These are phyloP conservation scores for Pardosa pseudoannulata DNA, from an alignment of 2,888 invertebrate genomes.

Conservation along the genomic window DNA sequence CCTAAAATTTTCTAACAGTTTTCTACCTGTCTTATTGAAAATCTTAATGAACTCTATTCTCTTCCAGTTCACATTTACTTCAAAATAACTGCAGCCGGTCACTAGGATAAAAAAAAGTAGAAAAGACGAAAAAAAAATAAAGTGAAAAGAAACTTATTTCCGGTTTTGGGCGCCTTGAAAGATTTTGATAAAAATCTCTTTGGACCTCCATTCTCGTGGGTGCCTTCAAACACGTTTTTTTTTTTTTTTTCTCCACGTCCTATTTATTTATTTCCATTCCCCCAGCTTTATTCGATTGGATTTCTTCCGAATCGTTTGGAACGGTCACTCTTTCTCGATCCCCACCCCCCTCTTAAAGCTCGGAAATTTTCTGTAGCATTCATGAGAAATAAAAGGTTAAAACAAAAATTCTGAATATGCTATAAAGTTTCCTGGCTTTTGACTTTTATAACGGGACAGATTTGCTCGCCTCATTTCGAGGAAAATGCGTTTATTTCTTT, in stretches of 20 bases:
- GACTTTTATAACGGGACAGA: conserved; percentile 63
- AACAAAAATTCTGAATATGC: conserved; percentile 31
- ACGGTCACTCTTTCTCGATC: neutral
- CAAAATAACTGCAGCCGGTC: neutral
- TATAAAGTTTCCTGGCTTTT: conserved; percentile 57
- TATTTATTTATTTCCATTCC: conserved; percentile 1
- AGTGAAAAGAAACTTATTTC: neutral
- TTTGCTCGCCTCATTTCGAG: conserved; percentile 45
- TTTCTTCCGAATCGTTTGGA: neutral
- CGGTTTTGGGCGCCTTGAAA: conserved; percentile 5
- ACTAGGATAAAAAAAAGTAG: neutral
- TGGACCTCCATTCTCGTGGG: conserved; percentile 23
- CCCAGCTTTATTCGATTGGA: conserved; percentile 26
- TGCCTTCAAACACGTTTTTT: conserved; percentile 22
- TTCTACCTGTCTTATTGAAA: too few relatives aligned
- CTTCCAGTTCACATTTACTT: neutral
- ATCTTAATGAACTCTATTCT: too few relatives aligned
- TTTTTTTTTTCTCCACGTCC: conserved; percentile 18
- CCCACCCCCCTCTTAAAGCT: neutral
- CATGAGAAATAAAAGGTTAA: conserved; percentile 34
- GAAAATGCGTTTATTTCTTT: neutral
- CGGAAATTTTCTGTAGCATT: neutral
- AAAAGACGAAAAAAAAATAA: neutral
- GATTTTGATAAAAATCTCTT: conserved; percentile 5
- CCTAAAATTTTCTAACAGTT: too few relatives aligned